A percentile compares a stretch with the other conserved stretches of the same genome.
These are phyloP conservation scores for Tragelaphus eurycerus DNA, from an alignment of 2,797 vertebrate genomes.

Conservation along the genomic window DNA sequence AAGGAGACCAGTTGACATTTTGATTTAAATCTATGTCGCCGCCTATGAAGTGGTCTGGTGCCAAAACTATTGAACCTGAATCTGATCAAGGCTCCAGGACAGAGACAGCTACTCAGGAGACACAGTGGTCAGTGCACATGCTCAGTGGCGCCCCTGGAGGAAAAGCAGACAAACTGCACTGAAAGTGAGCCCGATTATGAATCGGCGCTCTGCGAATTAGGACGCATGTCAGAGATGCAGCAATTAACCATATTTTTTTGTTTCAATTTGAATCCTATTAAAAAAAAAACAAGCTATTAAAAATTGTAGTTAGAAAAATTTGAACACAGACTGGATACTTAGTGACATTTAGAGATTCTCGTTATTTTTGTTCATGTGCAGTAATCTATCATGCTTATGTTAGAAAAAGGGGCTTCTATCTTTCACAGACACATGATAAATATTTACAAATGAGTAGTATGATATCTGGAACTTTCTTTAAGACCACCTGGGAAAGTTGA, in stretches of 20 bases:
- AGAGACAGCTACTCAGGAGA: neutral
- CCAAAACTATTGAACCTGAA: neutral
- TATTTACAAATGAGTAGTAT: neutral
- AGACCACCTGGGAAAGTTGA: neutral
- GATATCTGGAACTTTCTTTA: neutral
- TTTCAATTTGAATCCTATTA: neutral
- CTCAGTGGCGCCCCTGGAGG: neutral
- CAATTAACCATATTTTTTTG: neutral
- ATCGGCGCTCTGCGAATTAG: neutral
- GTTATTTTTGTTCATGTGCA: neutral
- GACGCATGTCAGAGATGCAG: neutral
- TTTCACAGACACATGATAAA: neutral
- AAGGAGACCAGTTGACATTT: neutral
- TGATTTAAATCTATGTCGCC: neutral
- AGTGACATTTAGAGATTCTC: neutral
- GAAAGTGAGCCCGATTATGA: neutral
- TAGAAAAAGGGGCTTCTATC: neutral
- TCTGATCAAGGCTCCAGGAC: neutral
- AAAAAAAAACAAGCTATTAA: neutral
- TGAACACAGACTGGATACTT: neutral
- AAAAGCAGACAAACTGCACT: neutral
- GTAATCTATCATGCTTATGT: neutral
- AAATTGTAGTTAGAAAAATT: neutral
- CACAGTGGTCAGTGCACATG: neutral
- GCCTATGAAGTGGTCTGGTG: neutral